Conservation (phyloP, 2,888 invertebrate species). For the Gastracanthus pulcherrimus region DNA sequence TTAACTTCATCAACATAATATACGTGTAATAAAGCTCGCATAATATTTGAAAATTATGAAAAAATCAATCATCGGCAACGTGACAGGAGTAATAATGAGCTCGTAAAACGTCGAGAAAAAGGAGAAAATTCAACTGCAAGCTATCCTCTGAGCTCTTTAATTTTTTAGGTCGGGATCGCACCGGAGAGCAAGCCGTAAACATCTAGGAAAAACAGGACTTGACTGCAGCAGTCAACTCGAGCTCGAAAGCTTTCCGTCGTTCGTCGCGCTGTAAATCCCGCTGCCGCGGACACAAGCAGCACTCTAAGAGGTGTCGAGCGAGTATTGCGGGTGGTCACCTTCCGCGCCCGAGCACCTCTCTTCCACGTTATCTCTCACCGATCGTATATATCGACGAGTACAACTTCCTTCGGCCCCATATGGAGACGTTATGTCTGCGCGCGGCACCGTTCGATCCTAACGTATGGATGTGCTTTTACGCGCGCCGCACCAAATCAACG, state of each 20-base stretch:
- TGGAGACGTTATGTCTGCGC: slow-evolving; percentile 73
- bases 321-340: slow-evolving; percentile 75
- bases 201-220: slow-evolving; percentile 7
- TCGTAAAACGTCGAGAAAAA: no score
- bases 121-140: no score
- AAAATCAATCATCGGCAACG: no score
- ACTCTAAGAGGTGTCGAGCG: slow-evolving; percentile 65
- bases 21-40: no score
- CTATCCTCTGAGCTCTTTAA: no score
- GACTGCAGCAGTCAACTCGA: not conserved
- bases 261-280: slow-evolving; percentile 66
- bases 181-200: slow-evolving; percentile 21
- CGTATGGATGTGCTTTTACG: not conserved
- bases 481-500: not conserved
- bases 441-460: not conserved
- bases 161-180: not conserved
- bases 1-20: no score
- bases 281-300: slow-evolving; percentile 60
- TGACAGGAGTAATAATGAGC: no score
- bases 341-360: slow-evolving; percentile 65
- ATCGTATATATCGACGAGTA: slow-evolving; percentile 75
- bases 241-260: slow-evolving; percentile 17
- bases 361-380: slow-evolving; percentile 52
- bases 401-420: slow-evolving; percentile 71
- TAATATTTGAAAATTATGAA: no score